Conservation (phyloP, 2,797 vertebrate genomes). For the Spatula versicolor region DNA sequence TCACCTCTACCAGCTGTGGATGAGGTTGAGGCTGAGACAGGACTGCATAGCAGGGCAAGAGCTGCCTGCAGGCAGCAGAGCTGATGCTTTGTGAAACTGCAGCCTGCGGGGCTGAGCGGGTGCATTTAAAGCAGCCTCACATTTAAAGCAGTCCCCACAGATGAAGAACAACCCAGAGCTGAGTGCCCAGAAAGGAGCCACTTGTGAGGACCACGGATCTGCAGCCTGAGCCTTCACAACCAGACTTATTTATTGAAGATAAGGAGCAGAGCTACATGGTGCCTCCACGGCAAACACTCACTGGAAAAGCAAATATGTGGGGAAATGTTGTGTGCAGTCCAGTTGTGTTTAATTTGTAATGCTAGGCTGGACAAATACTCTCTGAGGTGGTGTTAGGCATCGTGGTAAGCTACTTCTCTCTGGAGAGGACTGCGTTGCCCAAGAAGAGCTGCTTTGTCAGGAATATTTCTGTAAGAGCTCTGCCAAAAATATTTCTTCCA, state of each 20-base stretch:
- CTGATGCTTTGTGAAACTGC: not conserved
- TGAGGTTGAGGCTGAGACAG: not conserved
- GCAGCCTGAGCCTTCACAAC: not conserved
- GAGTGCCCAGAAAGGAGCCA: not conserved
- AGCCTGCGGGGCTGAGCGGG: not conserved
- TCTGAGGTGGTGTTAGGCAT: not conserved
- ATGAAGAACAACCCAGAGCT: not conserved
- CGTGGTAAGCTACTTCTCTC: fast-evolving
- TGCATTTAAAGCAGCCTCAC: not conserved
- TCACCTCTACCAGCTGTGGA: not conserved
- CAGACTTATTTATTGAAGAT: not conserved
- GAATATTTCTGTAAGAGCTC: not conserved
- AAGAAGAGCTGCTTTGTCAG: not conserved
- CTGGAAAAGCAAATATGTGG: not conserved
- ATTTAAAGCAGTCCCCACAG: not conserved
- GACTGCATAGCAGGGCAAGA: not conserved
- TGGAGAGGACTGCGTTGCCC: not conserved
- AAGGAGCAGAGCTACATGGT: not conserved
- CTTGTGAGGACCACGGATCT: not conserved
- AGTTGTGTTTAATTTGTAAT: not conserved
- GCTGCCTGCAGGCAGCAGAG: not conserved
- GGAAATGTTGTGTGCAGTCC: not conserved
- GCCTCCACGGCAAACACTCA: not conserved
- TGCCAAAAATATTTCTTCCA: not conserved
- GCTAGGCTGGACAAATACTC: not conserved